These are phyloP conservation scores for Pollachius pollachius DNA, from an alignment of 2,113 vertebrate species.

Conservation along the genomic window DNA sequence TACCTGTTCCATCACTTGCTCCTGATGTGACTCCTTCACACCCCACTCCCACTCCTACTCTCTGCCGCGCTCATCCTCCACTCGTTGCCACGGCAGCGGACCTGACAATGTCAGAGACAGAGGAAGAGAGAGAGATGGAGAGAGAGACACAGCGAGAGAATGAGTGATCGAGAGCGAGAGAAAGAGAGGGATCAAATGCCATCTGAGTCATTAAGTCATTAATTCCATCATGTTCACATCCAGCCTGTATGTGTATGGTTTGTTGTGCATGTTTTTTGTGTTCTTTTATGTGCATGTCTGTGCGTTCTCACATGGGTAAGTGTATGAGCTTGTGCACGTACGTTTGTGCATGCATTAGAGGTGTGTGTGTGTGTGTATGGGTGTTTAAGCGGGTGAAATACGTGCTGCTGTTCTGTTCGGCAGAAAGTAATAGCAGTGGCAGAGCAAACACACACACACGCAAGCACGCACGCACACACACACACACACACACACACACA, in stretches of 20 bases:
- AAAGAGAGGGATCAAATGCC: slow-evolving; percentile 45
- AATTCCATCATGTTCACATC: slow-evolving; percentile 27
- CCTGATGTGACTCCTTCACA: slow-evolving; percentile 2
- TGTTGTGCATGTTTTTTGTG: background rate
- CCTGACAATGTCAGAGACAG: slow-evolving; percentile 30
- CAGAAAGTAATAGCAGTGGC: background rate
- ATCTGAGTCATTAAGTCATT: slow-evolving; percentile 52
- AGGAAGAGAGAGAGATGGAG: background rate
- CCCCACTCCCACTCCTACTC: background rate
- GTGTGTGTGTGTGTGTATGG: too few relatives aligned
- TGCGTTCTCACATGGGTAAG: background rate
- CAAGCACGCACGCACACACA: too few relatives aligned
- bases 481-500: too few relatives aligned
- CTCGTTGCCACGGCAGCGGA: slow-evolving; percentile 49
- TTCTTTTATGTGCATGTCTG: background rate
- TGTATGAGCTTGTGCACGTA: background rate
- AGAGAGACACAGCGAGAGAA: background rate
- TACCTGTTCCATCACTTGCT: slow-evolving; percentile 60
- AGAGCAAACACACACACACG: background rate
- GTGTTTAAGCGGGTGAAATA: background rate
- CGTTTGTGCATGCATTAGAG: background rate
- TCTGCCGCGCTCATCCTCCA: slow-evolving; percentile 10
- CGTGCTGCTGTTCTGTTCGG: background rate
- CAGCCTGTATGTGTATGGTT: slow-evolving; percentile 13
- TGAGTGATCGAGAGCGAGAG: background rate